A percentile compares a stretch with the other conserved stretches of the same genome.
Conservation (phyloP, 2,797 vertebrate species). For the Cryptoblepharus egeriae region DNA sequence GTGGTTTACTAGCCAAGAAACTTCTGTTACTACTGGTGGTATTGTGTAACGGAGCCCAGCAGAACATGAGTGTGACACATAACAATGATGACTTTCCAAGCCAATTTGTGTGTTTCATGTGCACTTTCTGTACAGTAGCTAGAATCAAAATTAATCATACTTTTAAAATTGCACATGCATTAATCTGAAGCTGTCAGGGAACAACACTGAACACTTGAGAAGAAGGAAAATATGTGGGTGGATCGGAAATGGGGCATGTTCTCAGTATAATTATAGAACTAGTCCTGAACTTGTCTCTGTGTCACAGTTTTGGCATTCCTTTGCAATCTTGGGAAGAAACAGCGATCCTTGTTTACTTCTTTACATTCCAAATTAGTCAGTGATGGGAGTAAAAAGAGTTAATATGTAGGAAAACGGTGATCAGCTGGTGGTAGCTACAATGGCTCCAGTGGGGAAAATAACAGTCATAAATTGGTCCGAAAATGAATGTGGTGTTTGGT, state of each 20-base stretch:
- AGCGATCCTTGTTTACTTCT: constrained; percentile 1
- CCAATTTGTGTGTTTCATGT: background rate
- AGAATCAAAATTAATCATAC: background rate
- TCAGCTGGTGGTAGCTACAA: background rate
- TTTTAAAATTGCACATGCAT: background rate
- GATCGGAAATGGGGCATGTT: background rate
- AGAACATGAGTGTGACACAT: background rate
- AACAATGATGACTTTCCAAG: background rate
- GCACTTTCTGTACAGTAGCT: background rate
- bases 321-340: background rate
- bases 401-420: background rate
- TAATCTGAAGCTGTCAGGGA: background rate
- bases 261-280: constrained; percentile 12
- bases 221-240: constrained; percentile 4
- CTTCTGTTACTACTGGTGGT: background rate
- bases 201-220: background rate
- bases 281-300: constrained; percentile 2
- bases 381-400: background rate
- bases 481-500: background rate
- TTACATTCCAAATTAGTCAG: constrained; percentile 8
- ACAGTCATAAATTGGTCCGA: too few species aligned
- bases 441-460: background rate
- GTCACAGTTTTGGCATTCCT: background rate
- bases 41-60: background rate
- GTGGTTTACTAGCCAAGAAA: too few species aligned